These are phyloP conservation scores for Chloroceryle aenea DNA, from an alignment of 2,113 vertebrate genomes.

Conservation along the genomic window DNA sequence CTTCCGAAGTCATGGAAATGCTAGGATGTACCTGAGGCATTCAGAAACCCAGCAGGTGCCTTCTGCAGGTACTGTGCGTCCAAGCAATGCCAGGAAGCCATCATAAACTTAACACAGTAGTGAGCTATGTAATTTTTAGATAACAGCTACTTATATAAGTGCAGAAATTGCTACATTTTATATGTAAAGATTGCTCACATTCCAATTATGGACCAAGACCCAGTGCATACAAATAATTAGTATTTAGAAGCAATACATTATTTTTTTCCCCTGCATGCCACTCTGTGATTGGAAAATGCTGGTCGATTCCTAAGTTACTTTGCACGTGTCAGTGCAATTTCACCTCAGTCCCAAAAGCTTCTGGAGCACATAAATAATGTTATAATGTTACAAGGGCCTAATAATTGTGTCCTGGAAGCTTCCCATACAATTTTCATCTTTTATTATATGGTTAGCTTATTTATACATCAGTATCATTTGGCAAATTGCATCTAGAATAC, in stretches of 20 bases:
- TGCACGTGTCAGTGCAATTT: neutral
- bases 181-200: constrained; percentile 40
- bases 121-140: constrained; percentile 66
- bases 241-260: constrained; percentile 41
- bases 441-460: constrained; percentile 13
- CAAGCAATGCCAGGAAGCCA: constrained; percentile 47
- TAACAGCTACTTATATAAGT: constrained; percentile 62
- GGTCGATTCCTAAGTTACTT: constrained; percentile 1
- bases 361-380: neutral
- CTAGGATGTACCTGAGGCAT: constrained; percentile 60
- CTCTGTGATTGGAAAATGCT: constrained; percentile 16
- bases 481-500: neutral
- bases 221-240: constrained; percentile 63
- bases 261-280: constrained; percentile 7
- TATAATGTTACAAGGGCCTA: neutral
- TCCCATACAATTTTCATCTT: neutral
- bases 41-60: constrained; percentile 65
- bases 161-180: constrained; percentile 66
- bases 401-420: neutral
- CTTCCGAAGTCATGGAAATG: neutral
- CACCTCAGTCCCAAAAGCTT: constrained; percentile 15
- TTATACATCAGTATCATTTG: constrained; percentile 24
- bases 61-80: constrained; percentile 29
- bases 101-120: constrained; percentile 62
- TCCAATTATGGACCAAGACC: constrained; percentile 61